These are phyloP conservation scores for Enteromius viviparus DNA, from an alignment of 2,797 vertebrate genomes.

Conservation along the genomic window DNA sequence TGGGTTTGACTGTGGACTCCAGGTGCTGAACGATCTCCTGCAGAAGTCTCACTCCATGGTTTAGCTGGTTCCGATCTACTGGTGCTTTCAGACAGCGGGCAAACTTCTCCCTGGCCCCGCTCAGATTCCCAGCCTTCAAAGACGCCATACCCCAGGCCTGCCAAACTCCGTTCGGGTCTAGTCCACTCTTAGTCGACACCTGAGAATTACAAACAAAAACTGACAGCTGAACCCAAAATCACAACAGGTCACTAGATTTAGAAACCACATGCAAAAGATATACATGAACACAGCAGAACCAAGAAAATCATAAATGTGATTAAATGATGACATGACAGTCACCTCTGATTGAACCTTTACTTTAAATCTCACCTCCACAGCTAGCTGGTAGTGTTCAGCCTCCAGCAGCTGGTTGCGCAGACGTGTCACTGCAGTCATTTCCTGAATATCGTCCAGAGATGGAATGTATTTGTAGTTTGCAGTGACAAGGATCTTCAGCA, in stretches of 20 bases:
- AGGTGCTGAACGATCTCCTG: conserved; percentile 92
- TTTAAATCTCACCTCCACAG: conserved; percentile 86
- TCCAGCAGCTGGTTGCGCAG: conserved; percentile 93
- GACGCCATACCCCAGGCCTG: conserved; percentile 96
- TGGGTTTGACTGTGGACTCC: conserved; percentile 82
- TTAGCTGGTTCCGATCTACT: conserved; percentile 90
- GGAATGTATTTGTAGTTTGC: conserved; percentile 94
- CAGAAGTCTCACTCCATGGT: conserved; percentile 82
- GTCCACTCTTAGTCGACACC: conserved; percentile 97
- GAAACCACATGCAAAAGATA: neutral
- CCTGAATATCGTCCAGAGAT: conserved; percentile 92
- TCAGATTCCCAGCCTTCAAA: conserved; percentile 88
- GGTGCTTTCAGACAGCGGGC: conserved; percentile 88
- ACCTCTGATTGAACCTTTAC: neutral
- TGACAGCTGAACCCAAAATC: neutral
- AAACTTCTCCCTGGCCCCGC: conserved; percentile 90
- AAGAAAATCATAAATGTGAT: neutral
- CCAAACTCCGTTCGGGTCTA: conserved; percentile 93
- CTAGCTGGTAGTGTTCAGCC: conserved; percentile 92
- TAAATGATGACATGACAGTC: neutral
- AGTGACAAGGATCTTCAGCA: conserved; percentile 90
- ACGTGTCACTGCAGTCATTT: conserved; percentile 87
- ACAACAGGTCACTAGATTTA: neutral
- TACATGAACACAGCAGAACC: neutral
- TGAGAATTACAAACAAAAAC: conserved; percentile 55